phyloP scores from a whole-genome alignment of 2,113 vertebrate genomes.

The Strix aluco region DNA sequence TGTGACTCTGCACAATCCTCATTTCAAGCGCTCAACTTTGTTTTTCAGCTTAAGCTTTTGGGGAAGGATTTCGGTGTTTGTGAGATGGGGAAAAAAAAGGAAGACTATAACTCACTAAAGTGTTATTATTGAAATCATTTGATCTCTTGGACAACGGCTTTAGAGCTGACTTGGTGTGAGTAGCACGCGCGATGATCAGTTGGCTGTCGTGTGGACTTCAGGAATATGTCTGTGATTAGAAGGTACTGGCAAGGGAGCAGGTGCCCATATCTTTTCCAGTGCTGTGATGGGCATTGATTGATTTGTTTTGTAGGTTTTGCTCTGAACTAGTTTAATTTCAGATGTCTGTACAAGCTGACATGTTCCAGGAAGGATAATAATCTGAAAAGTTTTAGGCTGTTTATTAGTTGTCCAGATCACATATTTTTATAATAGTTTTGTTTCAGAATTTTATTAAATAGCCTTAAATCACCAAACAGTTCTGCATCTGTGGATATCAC shows the following conservation, averaged over 20 bases:
- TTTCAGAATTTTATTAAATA: neutral
- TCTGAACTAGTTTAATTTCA: neutral
- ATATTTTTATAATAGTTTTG: neutral
- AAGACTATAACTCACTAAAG: neutral
- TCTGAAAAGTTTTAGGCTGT: neutral
- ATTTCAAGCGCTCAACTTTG: neutral
- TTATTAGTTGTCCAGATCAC: neutral
- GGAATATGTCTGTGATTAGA: neutral
- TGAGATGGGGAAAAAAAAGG: no score
- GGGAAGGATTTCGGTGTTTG: neutral
- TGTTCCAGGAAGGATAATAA: neutral
- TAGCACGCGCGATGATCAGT: neutral
- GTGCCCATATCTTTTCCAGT: neutral
- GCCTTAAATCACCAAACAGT: neutral
- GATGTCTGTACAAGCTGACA: neutral
- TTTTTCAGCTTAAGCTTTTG: neutral
- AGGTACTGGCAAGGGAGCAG: neutral
- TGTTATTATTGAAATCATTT: neutral
- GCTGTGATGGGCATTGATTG: neutral
- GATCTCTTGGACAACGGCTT: neutral
- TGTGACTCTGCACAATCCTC: neutral
- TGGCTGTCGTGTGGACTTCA: neutral
- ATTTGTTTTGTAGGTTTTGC: neutral
- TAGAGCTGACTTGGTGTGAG: neutral
- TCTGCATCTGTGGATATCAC: neutral